Base-by-base conservation (phyloP, 2,888 invertebrate genomes). In the Drosophila niveifrons region DNA sequence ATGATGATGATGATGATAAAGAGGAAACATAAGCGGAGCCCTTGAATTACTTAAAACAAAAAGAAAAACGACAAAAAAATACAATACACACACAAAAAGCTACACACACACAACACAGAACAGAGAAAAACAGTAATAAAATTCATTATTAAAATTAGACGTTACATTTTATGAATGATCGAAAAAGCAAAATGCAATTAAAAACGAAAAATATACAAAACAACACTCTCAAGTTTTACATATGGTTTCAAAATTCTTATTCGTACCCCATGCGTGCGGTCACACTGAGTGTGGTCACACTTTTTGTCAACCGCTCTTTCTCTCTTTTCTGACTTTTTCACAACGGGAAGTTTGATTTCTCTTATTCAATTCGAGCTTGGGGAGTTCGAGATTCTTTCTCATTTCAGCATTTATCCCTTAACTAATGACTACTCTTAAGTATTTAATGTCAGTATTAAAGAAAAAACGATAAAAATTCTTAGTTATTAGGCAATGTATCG, bases 151-250 rank as follows among this genome's bases (percentile, higher is more conserved):
- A 82, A 82, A 81, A 74, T 82, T 89, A 88, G 84, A 90, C 90
- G 90, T 90, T 90, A 90, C 90, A 85, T 83, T 83, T 77, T 86
- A 87, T 87, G 87, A 86, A 78, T 78, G 83, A 83, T 80, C 69
- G 79, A 84, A 72, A 80, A 85, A 80, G 72, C 84, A 83, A 83
- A 82, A 82, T 64, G 79, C 84, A 83, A 86, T 86, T 83, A 86
- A 83, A 82, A 83, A 70, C 43, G 59, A 68, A 64, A 77, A 61
- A 84, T 55, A 75, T 71, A 79, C 52, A 72, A 72, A 67, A 23
- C 8, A 44, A 66, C 55, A 77, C 67, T 61, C 67, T 61, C 64
- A 68, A 73, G 66, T 75, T 80, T 82, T 78, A 61, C 51, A 66
- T 80, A 78, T 86, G 79, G 79, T 79, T 78, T 78, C 79, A 73